Evolutionary conservation across 2,797 vertebrate species (phyloP), one percentile per base, ranked within the genome.

Genomic region (Propithecus deckenii): DNA sequence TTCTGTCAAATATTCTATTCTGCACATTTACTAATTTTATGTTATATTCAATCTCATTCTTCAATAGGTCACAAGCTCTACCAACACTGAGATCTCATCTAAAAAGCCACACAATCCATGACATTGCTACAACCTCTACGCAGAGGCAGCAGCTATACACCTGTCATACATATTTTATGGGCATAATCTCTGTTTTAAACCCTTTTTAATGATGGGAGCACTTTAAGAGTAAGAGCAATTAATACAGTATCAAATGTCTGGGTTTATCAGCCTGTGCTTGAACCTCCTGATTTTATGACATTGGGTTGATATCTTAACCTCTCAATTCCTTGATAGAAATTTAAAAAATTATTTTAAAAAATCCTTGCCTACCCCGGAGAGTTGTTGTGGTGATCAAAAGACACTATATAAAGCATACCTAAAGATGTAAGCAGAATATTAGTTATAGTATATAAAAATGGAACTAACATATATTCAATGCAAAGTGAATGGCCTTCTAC

Each of bases 21-120:
- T 89, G 28, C 14, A 72, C 28, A 48, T 71, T 86, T 50, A 85
- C 69, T 94, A 88, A 88, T 72, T 83, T 95, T 67, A 95, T 72
- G 9, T 38, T 86, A 38, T 57, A 59, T 75, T 94, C 46, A 93
- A 17, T 59, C 48, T 92, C 22, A 88, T 28, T 80, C 23, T 20
- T 57, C 28, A 76, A 61, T 46, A 65, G 23, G 43, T 75, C 65
- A 95, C 23, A 30, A 35, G 71, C 41, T 83, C 72, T 25, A 63
- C 20, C 59, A 72, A 69, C 12, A 76, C 15, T 78, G 46, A 91
- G 67, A 74, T 15, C 71, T 95, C 43, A 63, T 71, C 38, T 79
- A 79, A 92, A 96, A 86, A 20, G 20, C 13, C 30, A 86, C 9
- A 48, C 22, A 93, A 74, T 74, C 61, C 17, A 72, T 80, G 41